Percentiles rank a stretch among this genome's conserved stretches.
Conservation (phyloP, 2,888 invertebrate genomes). For the Drosophila tripunctata region DNA sequence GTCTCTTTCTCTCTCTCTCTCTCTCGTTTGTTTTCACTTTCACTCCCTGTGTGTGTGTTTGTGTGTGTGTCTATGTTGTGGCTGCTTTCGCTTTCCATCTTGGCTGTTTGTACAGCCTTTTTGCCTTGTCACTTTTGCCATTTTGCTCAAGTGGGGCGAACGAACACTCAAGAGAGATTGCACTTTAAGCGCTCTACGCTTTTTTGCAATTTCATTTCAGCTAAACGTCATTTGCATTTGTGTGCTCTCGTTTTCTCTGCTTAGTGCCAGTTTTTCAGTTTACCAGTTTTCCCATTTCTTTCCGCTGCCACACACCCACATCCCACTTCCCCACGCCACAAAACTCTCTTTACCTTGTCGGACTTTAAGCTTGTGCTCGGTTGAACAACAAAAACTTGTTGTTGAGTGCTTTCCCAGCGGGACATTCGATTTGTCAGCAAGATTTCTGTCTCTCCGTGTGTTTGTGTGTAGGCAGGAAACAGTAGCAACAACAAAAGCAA, state of each 20-base stretch:
- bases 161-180: conserved; percentile 48
- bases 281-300: not conserved
- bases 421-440: conserved; percentile 40
- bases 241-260: conserved; percentile 8
- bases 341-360: not conserved
- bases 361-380: not conserved
- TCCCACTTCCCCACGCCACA: not conserved
- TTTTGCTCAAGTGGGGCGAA: conserved; percentile 13
- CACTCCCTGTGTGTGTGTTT: not conserved
- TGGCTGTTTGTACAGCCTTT: conserved; percentile 1
- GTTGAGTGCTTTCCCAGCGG: conserved; percentile 34
- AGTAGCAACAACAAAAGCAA: not conserved
- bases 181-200: conserved; percentile 26
- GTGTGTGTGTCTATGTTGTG: no score
- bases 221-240: conserved; percentile 54
- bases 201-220: conserved; percentile 35
- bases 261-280: not conserved
- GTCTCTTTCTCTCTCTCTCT: not conserved
- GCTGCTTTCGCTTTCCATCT: conserved; percentile 3
- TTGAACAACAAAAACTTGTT: not conserved
- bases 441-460: no score
- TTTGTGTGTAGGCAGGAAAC: conserved; percentile 17
- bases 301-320: no score
- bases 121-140: conserved; percentile 5
- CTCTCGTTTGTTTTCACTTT: not conserved